phyloP scores from a whole-genome alignment of 1,140 invertebrate species.

The Trichoplusia ni region DNA sequence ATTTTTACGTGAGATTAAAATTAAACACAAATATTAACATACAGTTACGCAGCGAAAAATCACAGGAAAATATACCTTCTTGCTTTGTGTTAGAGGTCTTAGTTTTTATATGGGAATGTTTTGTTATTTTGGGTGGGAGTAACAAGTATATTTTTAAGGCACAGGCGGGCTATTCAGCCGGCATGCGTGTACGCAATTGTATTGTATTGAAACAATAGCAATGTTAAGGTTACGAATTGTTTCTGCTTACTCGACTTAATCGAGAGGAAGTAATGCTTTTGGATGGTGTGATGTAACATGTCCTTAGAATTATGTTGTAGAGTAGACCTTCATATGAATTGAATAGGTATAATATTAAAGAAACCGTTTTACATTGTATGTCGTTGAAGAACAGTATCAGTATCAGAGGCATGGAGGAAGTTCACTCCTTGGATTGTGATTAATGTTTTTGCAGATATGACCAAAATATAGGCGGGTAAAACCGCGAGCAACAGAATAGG shows the following conservation, averaged over 20 bases:
- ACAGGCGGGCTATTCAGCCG: conserved; percentile 7
- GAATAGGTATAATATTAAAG: no score
- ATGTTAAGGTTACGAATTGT: conserved; percentile 28
- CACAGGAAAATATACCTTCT: background rate
- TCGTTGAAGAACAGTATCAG: no score
- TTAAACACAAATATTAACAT: background rate
- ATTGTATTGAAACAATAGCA: conserved; percentile 33
- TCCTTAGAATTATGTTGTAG: background rate
- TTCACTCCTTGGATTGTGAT: no score
- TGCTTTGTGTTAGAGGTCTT: background rate
- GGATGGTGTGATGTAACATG: conserved; percentile 5
- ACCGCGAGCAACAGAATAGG: no score
- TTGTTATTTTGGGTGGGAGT: background rate
- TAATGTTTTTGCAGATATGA: no score
- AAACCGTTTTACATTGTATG: no score
- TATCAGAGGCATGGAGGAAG: no score
- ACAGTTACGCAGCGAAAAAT: no score
- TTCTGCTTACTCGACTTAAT: conserved; percentile 26
- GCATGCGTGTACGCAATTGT: conserved; percentile 12
- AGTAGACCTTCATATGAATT: conserved; percentile 17
- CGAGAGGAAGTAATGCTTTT: conserved; percentile 7
- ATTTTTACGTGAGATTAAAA: conserved; percentile 27
- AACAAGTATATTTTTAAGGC: conserved; percentile 23
- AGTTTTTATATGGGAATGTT: background rate
- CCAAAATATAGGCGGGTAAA: no score